Conservation (phyloP, 1,140 invertebrate genomes). For the Hestina assimilis region DNA sequence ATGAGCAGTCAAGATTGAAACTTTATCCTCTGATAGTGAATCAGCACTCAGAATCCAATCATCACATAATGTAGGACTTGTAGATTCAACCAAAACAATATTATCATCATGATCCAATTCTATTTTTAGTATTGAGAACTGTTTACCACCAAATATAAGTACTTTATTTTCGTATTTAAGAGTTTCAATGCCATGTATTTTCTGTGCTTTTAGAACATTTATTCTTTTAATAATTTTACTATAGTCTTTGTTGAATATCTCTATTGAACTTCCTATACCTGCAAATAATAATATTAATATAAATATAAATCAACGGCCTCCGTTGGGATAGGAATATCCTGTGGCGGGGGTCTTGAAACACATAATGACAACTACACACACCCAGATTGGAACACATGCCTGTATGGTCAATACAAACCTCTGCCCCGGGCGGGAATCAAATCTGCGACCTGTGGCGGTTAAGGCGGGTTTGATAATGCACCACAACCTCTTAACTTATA, state of each 20-base stretch:
- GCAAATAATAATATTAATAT: conserved; percentile 17
- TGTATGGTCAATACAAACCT: too few relatives aligned
- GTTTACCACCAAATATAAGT: conserved; percentile 63
- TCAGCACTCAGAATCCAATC: conserved; percentile 60
- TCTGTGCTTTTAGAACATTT: conserved; percentile 47
- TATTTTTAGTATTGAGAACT: conserved; percentile 28
- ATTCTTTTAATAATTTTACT: conserved; percentile 34
- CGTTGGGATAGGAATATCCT: too few relatives aligned
- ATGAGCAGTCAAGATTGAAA: conserved; percentile 60
- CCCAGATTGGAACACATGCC: too few relatives aligned
- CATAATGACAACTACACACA: too few relatives aligned
- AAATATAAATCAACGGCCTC: too few relatives aligned
- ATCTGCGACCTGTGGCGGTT: too few relatives aligned
- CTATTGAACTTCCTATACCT: conserved; percentile 58
- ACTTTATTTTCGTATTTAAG: conserved; percentile 32
- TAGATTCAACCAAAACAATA: conserved; percentile 19
- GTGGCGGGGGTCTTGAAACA: too few relatives aligned
- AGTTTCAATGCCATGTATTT: conserved; percentile 58
- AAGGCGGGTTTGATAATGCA: too few relatives aligned
- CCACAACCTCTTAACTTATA: too few relatives aligned
- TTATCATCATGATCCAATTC: not conserved
- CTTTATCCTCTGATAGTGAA: conserved; percentile 34
- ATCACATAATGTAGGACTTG: conserved; percentile 42
- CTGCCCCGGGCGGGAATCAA: too few relatives aligned
- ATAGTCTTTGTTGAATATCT: conserved; percentile 37